Evolutionary conservation across 2,113 vertebrate genomes (phyloP), one percentile per base, ranked within the genome.

Genomic region (Thamnophis sirtalis): DNA sequence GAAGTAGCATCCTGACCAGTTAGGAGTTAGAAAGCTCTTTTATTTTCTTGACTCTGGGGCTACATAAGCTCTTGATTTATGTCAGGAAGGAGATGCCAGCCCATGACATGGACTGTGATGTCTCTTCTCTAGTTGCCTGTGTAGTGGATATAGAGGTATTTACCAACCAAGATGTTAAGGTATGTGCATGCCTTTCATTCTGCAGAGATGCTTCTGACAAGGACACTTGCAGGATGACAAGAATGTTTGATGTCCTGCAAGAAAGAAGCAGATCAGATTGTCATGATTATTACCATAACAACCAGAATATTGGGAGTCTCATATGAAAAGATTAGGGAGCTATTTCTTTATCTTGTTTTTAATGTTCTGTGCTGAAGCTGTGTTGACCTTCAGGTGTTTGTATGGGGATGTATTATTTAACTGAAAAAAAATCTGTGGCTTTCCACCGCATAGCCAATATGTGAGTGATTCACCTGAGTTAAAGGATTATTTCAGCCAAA

Each of bases 71-170:
- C 95, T 94, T 85, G 87, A 93, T 94, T 96, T 33, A 49, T 17
- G 15, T 95, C 53, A 89, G 93, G 91, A 95, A 91, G 96, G 97
- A 97, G 95, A 98, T 98, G 98, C 98, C 98, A 97, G 97, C 98
- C 94, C 97, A 97, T 94, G 98, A 97, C 96, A 97, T 98, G 97
- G 98, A 98, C 97, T 98, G 97, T 97, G 98, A 98, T 96, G 96
- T 96, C 94, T 98, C 98, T 93, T 98, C 98, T 94, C 97, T 98
- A 97, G 97, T 98, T 93, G 98, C 98, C 96, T 98, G 98, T 88
- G 96, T 97, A 96, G 98, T 98, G 93, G 98, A 98, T 84, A 96
- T 98, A 91, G 98, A 98, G 96, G 94, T 98, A 96, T 98, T 98
- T 96, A 98, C 97, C 96, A 97, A 93, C 96, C 98, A 96, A 93